Base-by-base conservation (phyloP, 1,140 invertebrate species). In the Trialeurodes vaporariorum region DNA sequence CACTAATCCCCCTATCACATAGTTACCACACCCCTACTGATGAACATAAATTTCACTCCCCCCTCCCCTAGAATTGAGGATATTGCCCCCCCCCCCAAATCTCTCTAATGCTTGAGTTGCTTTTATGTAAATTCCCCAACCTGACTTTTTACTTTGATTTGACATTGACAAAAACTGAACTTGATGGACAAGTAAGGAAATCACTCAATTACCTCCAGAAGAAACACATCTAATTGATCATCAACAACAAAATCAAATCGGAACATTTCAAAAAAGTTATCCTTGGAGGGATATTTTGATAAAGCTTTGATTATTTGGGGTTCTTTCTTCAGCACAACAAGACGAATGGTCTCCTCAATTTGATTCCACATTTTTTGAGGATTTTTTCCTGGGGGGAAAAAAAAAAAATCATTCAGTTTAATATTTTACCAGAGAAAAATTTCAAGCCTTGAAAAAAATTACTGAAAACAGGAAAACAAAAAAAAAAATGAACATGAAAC, bases 251-350 rank as follows among this genome's bases (percentile, higher is more conserved):
- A 90, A 79, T 98, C 96, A 75, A 98, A 92, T 62, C 96, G 83
- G 76, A 96, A 88, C 77, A 98, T 81, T 80, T 98, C 95, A 79
- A 98, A 98, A 74, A 96, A 98, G 73, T 94, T 92, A 58, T 86
- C 77, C 27, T 80, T 80, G 1, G 80, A 81, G 69, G 79, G 78
- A 73, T 83, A 86, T 2, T 77, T 75, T 61, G 76, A 74, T 13
- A 89, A 64, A n/a, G 82, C 76, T 25, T 85, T 79, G 49, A 81
- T 76, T 26, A 92, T 86, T 66, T 83, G 77, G 25, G 83, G 74
- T 77, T 94, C 93, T 76, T 95, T 96, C 27, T 83, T 80, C 58
- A 90, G 74, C 70, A 88, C 84, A 11, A 94, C 84, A 65, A 86
- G 81, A 23, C 82, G 80, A 58, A 98, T 90, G 0, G 92, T 87